Evolutionary conservation across 2,888 invertebrate genomes (phyloP).

Genomic region (Cantharis lateralis): DNA sequence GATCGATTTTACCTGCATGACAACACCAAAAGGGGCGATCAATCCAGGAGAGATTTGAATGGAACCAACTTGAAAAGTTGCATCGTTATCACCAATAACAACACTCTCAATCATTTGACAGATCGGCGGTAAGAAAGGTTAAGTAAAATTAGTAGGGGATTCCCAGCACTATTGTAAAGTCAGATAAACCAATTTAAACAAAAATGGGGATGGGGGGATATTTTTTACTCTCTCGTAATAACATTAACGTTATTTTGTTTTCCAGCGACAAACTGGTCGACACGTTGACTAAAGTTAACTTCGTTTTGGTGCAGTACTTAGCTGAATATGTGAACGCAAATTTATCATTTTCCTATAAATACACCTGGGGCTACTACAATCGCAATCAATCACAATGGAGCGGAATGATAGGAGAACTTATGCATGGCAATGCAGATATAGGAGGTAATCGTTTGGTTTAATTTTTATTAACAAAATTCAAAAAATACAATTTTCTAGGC

Average conservation of each 20-base stretch:
- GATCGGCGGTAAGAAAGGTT: slow-evolving; percentile 58
- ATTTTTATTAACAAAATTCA: neutral
- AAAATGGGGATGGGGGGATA: neutral
- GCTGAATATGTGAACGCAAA: slow-evolving; percentile 59
- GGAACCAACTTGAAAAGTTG: slow-evolving; percentile 59
- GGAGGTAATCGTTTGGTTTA: neutral
- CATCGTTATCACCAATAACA: slow-evolving; percentile 65
- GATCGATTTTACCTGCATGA: slow-evolving; percentile 19
- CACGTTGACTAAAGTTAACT: slow-evolving; percentile 69
- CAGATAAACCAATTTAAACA: too few species aligned
- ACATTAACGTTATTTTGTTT: too few species aligned
- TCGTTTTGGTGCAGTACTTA: slow-evolving; percentile 62
- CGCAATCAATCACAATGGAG: slow-evolving; percentile 63
- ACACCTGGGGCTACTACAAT: slow-evolving; percentile 66
- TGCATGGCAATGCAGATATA: slow-evolving; percentile 61
- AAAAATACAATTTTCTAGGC: slow-evolving; percentile 54
- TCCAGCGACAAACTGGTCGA: slow-evolving; percentile 59
- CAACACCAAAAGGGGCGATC: slow-evolving; percentile 34
- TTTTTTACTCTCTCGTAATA: too few species aligned
- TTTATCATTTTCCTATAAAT: slow-evolving; percentile 59
- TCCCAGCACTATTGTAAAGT: too few species aligned
- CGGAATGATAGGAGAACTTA: slow-evolving; percentile 68
- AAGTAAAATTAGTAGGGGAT: neutral
- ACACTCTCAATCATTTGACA: slow-evolving; percentile 63
- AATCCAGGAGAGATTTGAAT: slow-evolving; percentile 58